phyloP scores from a whole-genome alignment of 2,113 vertebrate species.

The Cercocebus atys region DNA sequence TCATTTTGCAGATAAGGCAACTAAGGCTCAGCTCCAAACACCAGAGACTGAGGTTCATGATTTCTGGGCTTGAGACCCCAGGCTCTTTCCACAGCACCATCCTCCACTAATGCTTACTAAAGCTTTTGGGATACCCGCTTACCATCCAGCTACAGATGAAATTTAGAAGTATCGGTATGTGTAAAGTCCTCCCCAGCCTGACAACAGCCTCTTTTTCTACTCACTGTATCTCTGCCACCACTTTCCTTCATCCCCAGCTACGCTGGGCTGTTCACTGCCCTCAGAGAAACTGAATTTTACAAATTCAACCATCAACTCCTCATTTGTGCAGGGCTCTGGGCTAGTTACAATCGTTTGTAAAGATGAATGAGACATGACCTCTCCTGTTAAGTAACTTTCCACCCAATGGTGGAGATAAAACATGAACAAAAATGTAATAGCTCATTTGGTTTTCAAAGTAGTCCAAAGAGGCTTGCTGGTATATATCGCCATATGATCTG shows the following conservation, averaged over 20 bases:
- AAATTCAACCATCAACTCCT: background rate
- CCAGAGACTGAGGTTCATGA: background rate
- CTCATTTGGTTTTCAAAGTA: background rate
- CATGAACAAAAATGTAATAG: background rate
- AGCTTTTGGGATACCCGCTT: accelerated
- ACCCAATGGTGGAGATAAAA: background rate
- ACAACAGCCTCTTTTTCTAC: background rate
- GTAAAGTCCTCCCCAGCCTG: background rate
- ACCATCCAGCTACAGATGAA: too few species aligned
- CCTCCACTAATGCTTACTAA: background rate
- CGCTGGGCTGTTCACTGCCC: background rate
- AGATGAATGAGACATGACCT: background rate
- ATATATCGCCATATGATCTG: background rate
- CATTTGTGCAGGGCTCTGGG: background rate
- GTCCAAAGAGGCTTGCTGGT: background rate
- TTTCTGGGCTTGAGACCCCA: background rate
- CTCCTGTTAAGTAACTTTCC: background rate
- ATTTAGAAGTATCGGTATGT: accelerated
- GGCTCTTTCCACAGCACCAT: background rate
- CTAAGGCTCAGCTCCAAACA: background rate
- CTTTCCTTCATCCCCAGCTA: background rate
- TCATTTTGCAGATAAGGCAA: background rate
- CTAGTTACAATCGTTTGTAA: background rate
- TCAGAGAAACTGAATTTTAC: background rate
- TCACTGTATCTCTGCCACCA: background rate